Evolutionary conservation across 2,113 vertebrate genomes (phyloP).

Genomic region (Boulengeromyrus knoepffleri): DNA sequence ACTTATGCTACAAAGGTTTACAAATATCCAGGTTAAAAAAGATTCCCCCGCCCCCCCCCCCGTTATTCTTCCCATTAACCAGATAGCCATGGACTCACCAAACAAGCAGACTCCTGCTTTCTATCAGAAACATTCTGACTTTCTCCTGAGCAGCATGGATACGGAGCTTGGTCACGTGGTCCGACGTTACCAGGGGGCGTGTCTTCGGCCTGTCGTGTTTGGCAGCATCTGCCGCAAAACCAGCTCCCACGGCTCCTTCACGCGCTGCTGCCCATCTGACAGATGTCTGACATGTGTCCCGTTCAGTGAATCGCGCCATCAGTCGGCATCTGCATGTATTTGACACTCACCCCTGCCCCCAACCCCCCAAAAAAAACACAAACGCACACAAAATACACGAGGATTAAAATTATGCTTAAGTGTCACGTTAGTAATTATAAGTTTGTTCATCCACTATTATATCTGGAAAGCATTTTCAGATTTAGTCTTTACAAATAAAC

Average conservation of each 20-base stretch:
- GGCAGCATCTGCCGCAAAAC: background rate
- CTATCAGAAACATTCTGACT: background rate
- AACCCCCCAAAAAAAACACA: background rate
- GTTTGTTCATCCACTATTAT: background rate
- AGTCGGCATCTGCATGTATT: background rate
- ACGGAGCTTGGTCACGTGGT: background rate
- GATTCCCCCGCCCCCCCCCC: rapidly evolving
- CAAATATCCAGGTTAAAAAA: background rate
- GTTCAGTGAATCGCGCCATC: background rate
- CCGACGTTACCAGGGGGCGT: background rate
- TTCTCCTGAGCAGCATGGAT: background rate
- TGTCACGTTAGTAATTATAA: background rate
- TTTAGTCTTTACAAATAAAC: background rate
- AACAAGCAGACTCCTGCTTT: background rate
- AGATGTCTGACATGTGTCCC: background rate
- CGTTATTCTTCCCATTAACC: background rate
- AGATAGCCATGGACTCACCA: background rate
- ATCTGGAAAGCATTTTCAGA: background rate
- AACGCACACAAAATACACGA: background rate
- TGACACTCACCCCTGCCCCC: background rate
- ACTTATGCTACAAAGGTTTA: background rate
- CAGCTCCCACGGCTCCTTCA: background rate
- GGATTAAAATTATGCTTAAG: background rate
- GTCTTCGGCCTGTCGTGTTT: background rate
- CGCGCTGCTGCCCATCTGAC: background rate